These are phyloP conservation scores for Tetramorium simillimum DNA, from an alignment of 1,140 invertebrate species.

Conservation along the genomic window DNA sequence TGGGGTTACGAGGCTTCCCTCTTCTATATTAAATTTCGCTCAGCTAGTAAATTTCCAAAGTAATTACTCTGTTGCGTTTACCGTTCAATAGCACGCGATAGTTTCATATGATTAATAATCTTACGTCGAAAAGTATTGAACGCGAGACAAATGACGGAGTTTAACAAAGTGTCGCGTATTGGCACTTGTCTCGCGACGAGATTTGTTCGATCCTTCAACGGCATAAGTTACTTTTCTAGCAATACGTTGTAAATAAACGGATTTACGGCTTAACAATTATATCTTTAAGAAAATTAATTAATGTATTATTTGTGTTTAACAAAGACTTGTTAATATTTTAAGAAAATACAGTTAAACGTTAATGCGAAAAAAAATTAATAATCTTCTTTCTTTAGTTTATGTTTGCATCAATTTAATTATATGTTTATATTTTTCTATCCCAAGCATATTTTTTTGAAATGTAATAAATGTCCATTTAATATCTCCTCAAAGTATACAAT, in stretches of 20 bases:
- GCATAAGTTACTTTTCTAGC: neutral
- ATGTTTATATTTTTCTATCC: neutral
- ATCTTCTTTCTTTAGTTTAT: neutral
- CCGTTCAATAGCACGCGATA: neutral
- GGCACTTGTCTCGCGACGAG: neutral
- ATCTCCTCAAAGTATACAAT: neutral
- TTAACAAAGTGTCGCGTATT: slow-evolving; percentile 25
- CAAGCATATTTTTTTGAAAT: neutral
- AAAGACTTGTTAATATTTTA: neutral
- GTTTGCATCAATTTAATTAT: neutral
- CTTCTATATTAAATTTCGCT: slow-evolving; percentile 57
- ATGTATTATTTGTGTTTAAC: neutral
- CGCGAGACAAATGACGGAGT: slow-evolving; percentile 13
- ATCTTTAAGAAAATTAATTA: neutral
- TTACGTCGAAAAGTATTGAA: neutral
- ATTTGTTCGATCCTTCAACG: neutral
- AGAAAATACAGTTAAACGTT: neutral
- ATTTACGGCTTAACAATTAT: neutral
- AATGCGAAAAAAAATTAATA: neutral
- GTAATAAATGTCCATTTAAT: neutral
- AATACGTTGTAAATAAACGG: neutral
- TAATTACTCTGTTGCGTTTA: slow-evolving; percentile 42
- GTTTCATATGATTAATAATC: slow-evolving; percentile 2
- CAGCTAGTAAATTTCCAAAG: slow-evolving; percentile 32
- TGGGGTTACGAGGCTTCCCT: slow-evolving; percentile 21